Conservation (phyloP, 2,797 vertebrate genomes). For the Amblyopsis hoosieri region DNA sequence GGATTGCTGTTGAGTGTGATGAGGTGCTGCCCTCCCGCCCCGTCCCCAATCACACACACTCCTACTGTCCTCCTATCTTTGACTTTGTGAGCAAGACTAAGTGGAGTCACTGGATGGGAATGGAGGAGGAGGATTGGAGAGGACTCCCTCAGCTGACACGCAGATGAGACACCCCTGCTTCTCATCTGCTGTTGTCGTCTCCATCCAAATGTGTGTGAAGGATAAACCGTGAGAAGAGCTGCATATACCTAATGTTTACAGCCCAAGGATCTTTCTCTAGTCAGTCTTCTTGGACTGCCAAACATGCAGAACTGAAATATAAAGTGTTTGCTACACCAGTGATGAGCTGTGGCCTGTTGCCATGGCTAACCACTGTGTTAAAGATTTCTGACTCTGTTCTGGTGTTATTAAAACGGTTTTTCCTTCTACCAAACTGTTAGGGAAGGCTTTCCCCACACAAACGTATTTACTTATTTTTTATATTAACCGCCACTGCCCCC, state of each 20-base stretch:
- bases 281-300: conserved; percentile 22
- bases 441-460: too few relatives aligned
- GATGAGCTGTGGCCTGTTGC: not conserved
- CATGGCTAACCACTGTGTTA: conserved; percentile 12
- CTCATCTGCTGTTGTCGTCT: not conserved
- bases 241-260: not conserved
- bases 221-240: not conserved
- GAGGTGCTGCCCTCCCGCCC: too few relatives aligned
- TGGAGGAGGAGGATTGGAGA: too few relatives aligned
- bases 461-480: too few relatives aligned
- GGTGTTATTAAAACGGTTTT: not conserved
- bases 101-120: too few relatives aligned
- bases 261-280: conserved; percentile 11
- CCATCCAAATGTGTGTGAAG: not conserved
- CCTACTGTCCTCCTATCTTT: too few relatives aligned
- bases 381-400: conserved; percentile 26
- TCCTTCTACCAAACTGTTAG: not conserved
- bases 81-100: too few relatives aligned
- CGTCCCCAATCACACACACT: too few relatives aligned
- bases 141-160: not conserved
- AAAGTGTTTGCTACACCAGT: not conserved
- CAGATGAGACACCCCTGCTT: not conserved
- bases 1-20: too few relatives aligned
- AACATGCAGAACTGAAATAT: not conserved
- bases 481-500: too few relatives aligned